A percentile compares a stretch with the other conserved stretches of the same genome.
Evolutionary conservation across 2,888 invertebrate species (phyloP).

Genomic region (Clivina fossor): DNA sequence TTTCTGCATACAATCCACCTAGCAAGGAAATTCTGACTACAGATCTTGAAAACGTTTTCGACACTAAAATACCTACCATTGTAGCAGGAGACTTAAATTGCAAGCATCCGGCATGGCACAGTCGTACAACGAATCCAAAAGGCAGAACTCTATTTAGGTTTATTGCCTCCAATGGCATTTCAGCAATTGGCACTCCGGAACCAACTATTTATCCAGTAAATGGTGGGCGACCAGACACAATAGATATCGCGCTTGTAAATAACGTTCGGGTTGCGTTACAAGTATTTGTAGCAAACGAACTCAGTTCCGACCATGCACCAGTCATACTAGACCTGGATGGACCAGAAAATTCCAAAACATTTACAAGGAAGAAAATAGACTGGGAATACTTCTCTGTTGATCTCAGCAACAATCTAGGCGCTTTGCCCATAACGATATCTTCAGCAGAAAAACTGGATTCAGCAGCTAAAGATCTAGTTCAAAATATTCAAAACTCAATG

Average conservation of each 20-base stretch:
- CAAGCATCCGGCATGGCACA: conserved; percentile 1
- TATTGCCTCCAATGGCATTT: neutral
- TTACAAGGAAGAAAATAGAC: neutral
- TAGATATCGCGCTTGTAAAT: neutral
- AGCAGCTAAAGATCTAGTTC: neutral
- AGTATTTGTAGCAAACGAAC: neutral
- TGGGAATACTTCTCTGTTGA: neutral
- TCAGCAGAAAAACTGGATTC: neutral
- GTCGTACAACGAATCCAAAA: neutral
- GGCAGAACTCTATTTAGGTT: neutral
- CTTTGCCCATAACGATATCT: neutral
- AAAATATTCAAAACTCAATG: neutral
- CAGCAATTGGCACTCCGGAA: neutral
- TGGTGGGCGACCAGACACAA: neutral
- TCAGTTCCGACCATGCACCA: neutral
- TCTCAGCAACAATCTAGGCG: neutral
- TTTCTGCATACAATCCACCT: neutral
- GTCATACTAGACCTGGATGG: neutral
- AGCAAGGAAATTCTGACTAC: neutral
- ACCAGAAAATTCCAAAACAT: too few relatives aligned
- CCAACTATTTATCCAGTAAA: neutral
- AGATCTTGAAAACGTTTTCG: neutral
- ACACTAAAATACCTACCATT: neutral
- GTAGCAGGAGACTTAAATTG: neutral
- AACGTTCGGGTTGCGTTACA: neutral